These are phyloP conservation scores for Ganaspis sp. DNA, from an alignment of 1,140 invertebrate species.

Conservation along the genomic window DNA sequence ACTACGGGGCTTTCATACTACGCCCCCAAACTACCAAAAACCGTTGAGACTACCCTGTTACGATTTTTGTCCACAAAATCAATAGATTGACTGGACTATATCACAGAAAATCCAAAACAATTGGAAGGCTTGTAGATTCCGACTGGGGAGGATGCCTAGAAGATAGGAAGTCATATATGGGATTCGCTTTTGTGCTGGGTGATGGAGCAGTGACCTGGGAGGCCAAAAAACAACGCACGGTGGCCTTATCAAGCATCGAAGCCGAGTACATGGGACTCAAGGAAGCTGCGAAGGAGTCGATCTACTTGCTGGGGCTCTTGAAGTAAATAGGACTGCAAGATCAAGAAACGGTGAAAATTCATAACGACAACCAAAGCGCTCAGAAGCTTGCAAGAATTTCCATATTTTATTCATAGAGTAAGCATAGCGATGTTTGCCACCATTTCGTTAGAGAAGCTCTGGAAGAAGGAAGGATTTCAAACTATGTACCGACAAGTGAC, in stretches of 20 bases:
- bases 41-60: no score
- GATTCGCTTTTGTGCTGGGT: conserved; percentile 40
- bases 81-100: no score
- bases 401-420: no score
- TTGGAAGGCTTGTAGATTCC: conserved; percentile 42
- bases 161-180: conserved; percentile 49
- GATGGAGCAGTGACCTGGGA: conserved; percentile 45
- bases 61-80: no score
- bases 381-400: no score
- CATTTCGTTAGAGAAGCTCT: no score
- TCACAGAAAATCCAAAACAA: neutral
- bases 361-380: conserved; percentile 55
- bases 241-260: conserved; percentile 50
- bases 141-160: conserved; percentile 49
- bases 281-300: conserved; percentile 42
- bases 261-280: conserved; percentile 50
- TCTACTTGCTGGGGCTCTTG: conserved; percentile 41
- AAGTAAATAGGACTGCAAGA: conserved; percentile 26
- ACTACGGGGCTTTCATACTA: no score
- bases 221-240: conserved; percentile 48
- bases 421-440: no score
- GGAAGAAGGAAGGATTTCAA: no score
- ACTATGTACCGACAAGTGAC: neutral
- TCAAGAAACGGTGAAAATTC: neutral
- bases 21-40: no score